Evolutionary conservation across 2,797 vertebrate species (phyloP).

Genomic region (Danio tinwini): DNA sequence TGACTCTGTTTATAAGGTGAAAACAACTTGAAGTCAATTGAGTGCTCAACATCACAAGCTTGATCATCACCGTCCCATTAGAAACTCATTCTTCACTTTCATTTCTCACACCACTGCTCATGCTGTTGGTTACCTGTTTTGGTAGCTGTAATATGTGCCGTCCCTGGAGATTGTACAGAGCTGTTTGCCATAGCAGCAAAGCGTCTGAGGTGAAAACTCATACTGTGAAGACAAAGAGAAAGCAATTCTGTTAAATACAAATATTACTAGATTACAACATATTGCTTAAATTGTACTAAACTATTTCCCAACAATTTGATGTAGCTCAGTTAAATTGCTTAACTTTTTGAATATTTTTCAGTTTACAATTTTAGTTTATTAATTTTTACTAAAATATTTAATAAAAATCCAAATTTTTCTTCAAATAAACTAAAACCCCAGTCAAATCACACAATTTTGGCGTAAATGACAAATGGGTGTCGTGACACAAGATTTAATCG

Average conservation of each 20-base stretch:
- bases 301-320: no score
- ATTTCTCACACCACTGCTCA: not conserved
- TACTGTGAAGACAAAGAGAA: constrained; percentile 81
- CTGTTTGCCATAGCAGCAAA: constrained; percentile 98
- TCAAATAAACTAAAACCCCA: no score
- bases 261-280: no score
- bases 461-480: no score
- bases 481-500: no score
- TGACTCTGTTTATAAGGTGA: not conserved
- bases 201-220: constrained; percentile 97
- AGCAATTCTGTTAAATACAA: not conserved
- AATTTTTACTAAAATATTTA: no score
- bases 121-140: constrained; percentile 90
- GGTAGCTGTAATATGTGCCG: constrained; percentile 98
- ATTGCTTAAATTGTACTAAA: no score
- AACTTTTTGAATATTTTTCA: no score
- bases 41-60: not conserved
- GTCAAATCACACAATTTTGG: no score
- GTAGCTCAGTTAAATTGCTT: no score
- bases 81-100: not conserved
- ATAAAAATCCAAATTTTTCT: no score
- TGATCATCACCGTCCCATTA: constrained; percentile 13
- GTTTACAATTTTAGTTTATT: no score
- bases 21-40: not conserved
- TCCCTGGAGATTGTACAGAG: constrained; percentile 96